These are phyloP conservation scores for Salpingus planirostris DNA, from an alignment of 2,888 invertebrate species.

Conservation along the genomic window DNA sequence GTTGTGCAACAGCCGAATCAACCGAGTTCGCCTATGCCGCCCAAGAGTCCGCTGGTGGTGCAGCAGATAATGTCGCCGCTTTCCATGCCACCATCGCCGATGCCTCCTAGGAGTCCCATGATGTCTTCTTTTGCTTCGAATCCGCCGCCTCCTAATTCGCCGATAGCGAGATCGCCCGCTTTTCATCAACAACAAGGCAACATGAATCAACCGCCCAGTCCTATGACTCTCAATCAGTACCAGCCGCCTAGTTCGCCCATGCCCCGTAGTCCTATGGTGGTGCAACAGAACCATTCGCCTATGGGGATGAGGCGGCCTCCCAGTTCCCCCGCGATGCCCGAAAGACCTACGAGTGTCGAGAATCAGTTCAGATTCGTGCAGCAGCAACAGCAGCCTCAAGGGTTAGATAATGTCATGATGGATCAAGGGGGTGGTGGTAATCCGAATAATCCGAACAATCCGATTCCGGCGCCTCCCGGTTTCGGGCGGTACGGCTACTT, in stretches of 20 bases:
- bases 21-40: constrained; percentile 49
- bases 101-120: constrained; percentile 42
- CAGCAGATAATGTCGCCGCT: constrained; percentile 41
- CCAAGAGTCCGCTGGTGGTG: constrained; percentile 43
- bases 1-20: constrained; percentile 31
- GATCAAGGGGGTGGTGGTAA: constrained; percentile 43
- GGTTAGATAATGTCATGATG: constrained; percentile 5
- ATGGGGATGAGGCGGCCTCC: constrained; percentile 49
- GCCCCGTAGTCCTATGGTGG: constrained; percentile 42
- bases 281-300: constrained; percentile 42
- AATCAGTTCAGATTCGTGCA: constrained; percentile 38
- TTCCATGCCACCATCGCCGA: constrained; percentile 42
- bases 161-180: constrained; percentile 50
- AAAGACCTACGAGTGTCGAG: constrained; percentile 52
- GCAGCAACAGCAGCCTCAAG: constrained; percentile 5
- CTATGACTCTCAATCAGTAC: constrained; percentile 44
- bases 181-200: constrained; percentile 40
- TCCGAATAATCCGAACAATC: constrained; percentile 48
- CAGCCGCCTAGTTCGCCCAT: constrained; percentile 43
- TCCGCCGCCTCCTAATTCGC: constrained; percentile 50
- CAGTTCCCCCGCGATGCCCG: constrained; percentile 48
- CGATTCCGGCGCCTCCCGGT: constrained; percentile 50
- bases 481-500: constrained; percentile 52
- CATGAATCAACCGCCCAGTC: constrained; percentile 42
- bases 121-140: no score